These are phyloP conservation scores for Sinonovacula constricta DNA, from an alignment of 1,140 invertebrate species.

Conservation along the genomic window DNA sequence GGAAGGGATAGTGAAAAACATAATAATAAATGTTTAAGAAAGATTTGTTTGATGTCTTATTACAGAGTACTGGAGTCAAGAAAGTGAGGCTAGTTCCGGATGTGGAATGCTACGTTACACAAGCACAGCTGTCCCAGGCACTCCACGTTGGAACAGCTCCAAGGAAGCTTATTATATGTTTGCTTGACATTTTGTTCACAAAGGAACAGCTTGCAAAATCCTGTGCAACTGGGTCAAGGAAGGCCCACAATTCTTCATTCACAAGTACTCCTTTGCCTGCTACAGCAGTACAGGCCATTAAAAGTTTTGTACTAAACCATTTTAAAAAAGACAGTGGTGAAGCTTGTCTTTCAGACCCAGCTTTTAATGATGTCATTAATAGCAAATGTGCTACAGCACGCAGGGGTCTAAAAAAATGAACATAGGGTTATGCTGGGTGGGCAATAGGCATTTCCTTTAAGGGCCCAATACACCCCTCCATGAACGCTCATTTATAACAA, in stretches of 20 bases:
- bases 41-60: conserved; percentile 2
- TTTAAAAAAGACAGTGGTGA: conserved; percentile 23
- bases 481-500: too few relatives aligned
- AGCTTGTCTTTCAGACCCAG: conserved; percentile 17
- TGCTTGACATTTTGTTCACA: conserved; percentile 24
- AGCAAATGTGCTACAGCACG: conserved; percentile 44
- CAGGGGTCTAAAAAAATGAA: too few relatives aligned
- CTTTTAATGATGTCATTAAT: conserved; percentile 41
- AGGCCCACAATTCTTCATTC: conserved; percentile 18
- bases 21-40: too few relatives aligned
- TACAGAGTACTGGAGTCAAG: conserved; percentile 26
- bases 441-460: too few relatives aligned
- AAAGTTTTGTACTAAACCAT: conserved; percentile 13
- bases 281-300: conserved; percentile 7
- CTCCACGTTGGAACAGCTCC: conserved; percentile 9
- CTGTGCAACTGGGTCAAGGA: conserved; percentile 38
- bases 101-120: conserved; percentile 5
- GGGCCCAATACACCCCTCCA: too few relatives aligned
- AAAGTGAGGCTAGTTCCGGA: conserved; percentile 20
- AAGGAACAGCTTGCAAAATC: conserved; percentile 35
- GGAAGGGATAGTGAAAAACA: too few relatives aligned
- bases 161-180: conserved; percentile 23
- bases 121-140: conserved; percentile 28
- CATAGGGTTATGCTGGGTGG: too few relatives aligned
- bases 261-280: background rate